These are phyloP conservation scores for Sebastes hopkinsi DNA, from an alignment of 2,797 vertebrate genomes.

Conservation along the genomic window DNA sequence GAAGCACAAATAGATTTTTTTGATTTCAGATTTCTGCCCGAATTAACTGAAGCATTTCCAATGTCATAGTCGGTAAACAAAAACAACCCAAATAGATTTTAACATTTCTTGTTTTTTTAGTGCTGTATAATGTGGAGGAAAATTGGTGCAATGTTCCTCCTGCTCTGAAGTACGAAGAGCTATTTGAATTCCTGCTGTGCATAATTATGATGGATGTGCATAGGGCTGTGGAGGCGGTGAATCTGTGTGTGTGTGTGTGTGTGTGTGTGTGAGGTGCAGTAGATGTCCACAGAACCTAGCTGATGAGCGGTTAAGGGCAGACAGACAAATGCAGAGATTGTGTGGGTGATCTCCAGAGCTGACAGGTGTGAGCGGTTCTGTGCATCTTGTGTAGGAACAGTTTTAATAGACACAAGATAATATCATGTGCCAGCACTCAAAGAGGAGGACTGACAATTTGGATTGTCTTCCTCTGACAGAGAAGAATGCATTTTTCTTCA, in stretches of 20 bases:
- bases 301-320: conserved; percentile 70
- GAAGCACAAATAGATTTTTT: conserved; percentile 26
- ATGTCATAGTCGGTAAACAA: conserved; percentile 39
- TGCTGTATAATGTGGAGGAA: conserved; percentile 41
- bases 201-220: conserved; percentile 78
- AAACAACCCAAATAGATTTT: conserved; percentile 54
- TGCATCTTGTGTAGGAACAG: conserved; percentile 38
- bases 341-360: conserved; percentile 68
- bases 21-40: neutral
- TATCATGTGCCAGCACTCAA: conserved; percentile 23
- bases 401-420: conserved; percentile 47
- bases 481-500: conserved; percentile 8
- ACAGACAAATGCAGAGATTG: conserved; percentile 67
- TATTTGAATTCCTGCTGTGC: conserved; percentile 72
- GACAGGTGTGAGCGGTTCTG: conserved; percentile 62
- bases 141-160: conserved; percentile 51
- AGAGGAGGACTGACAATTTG: conserved; percentile 29
- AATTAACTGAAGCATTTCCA: conserved; percentile 45
- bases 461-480: conserved; percentile 25
- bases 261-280: conserved; percentile 16
- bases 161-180: conserved; percentile 59
- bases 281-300: conserved; percentile 50
- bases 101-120: conserved; percentile 46
- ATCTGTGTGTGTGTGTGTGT: conserved; percentile 19
- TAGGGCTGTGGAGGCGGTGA: conserved; percentile 58